Percentiles rank a stretch among this genome's conserved stretches.
Evolutionary conservation across 2,888 invertebrate species (phyloP).

Genomic region (Hedychridium roseum): DNA sequence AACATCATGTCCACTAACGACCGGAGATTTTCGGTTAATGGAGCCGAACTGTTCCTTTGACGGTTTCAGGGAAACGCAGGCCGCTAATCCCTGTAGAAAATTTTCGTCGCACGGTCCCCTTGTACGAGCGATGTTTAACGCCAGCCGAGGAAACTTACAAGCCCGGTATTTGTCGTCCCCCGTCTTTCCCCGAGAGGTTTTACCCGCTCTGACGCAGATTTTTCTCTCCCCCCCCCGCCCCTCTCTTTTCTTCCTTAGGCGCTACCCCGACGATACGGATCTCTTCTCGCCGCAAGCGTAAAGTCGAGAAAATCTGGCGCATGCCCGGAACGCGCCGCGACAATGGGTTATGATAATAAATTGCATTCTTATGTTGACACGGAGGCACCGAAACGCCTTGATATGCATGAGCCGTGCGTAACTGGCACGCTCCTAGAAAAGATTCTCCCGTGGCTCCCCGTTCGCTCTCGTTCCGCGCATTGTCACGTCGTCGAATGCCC

Average conservation of each 20-base stretch:
- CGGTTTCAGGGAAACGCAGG: conserved; percentile 28
- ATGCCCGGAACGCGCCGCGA: conserved; percentile 38
- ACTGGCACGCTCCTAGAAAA: not conserved
- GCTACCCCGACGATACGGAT: conserved; percentile 10
- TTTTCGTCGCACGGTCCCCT: conserved; percentile 27
- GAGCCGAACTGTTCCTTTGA: too few relatives aligned
- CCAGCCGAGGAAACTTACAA: not conserved
- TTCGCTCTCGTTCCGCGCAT: too few relatives aligned
- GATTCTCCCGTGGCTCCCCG: not conserved
- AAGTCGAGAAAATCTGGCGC: conserved; percentile 25
- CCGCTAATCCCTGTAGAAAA: conserved; percentile 22
- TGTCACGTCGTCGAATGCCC: conserved; percentile 2
- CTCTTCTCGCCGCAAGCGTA: not conserved
- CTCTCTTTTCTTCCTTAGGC: not conserved
- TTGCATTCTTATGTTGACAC: conserved; percentile 44
- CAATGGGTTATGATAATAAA: conserved; percentile 56
- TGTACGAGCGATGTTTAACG: conserved; percentile 21
- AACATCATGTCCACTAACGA: too few relatives aligned
- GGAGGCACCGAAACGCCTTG: conserved; percentile 15
- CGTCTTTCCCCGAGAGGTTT: too few relatives aligned
- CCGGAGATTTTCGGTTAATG: too few relatives aligned
- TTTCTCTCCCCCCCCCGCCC: not conserved
- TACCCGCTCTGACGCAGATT: too few relatives aligned
- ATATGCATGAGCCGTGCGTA: conserved; percentile 3
- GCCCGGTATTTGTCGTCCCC: conserved; percentile 4